phyloP scores from a whole-genome alignment of 2,888 invertebrate genomes.

The Drosophila pseudotalamancana region DNA sequence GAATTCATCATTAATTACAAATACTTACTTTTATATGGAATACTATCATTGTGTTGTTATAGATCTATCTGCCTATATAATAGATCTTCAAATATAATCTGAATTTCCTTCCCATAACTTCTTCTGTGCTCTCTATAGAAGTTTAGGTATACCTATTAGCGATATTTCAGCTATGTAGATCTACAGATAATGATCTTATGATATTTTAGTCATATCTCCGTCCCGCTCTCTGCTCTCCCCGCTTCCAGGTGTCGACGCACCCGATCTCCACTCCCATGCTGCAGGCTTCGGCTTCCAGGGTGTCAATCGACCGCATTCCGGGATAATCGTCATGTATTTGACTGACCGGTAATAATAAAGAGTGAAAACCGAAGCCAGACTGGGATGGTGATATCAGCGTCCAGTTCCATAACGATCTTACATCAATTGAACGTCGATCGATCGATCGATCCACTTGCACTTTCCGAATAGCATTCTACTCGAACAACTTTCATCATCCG shows the following conservation, averaged over 20 bases:
- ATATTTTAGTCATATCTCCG: no score
- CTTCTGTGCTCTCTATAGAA: no score
- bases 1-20: no score
- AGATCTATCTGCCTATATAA: no score
- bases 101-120: no score
- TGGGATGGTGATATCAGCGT: slow-evolving; percentile 33
- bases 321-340: slow-evolving; percentile 19
- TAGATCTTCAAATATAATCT: no score
- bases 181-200: no score
- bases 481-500: slow-evolving; percentile 71
- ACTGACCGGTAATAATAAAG: slow-evolving; percentile 16
- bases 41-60: no score
- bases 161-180: no score
- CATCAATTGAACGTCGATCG: slow-evolving; percentile 62
- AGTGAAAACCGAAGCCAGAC: slow-evolving; percentile 45
- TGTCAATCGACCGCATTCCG: slow-evolving; percentile 27
- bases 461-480: slow-evolving; percentile 63
- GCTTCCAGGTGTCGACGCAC: slow-evolving; percentile 10
- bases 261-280: slow-evolving; percentile 1
- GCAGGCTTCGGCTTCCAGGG: neutral
- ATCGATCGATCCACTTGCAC: slow-evolving; percentile 64
- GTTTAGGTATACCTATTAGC: no score
- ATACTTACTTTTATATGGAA: no score
- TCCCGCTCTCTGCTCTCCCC: no score
- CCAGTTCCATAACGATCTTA: slow-evolving; percentile 60